Evolutionary conservation across 2,113 vertebrate species (phyloP).

Genomic region (Craseonycteris thonglongyai): DNA sequence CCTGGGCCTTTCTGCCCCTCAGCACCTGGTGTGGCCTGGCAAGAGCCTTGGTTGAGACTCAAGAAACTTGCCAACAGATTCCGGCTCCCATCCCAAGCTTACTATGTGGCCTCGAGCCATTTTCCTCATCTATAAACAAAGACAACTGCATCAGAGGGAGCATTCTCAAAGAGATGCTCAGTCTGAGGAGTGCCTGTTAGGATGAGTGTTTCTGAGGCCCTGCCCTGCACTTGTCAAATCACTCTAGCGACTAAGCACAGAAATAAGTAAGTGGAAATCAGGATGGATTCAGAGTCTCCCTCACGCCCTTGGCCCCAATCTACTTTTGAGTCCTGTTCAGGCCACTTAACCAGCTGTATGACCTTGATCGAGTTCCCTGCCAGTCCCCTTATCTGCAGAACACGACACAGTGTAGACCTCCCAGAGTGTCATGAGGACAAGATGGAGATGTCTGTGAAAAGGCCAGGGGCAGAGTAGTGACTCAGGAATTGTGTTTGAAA

Average conservation of each 20-base stretch:
- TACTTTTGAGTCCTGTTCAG: neutral
- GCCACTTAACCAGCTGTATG: too few relatives aligned
- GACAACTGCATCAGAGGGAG: fast-evolving
- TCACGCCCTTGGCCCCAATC: neutral
- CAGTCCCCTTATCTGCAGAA: neutral
- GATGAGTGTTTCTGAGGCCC: neutral
- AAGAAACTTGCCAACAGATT: neutral
- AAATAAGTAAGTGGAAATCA: neutral
- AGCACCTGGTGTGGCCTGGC: neutral
- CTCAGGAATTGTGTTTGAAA: neutral
- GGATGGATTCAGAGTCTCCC: neutral
- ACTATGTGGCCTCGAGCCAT: neutral
- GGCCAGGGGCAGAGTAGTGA: too few relatives aligned
- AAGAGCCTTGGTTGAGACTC: neutral
- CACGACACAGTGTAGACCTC: fast-evolving
- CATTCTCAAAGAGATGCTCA: neutral
- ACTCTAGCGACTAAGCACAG: neutral
- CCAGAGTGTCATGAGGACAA: neutral
- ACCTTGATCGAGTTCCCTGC: neutral
- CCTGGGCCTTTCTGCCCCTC: too few relatives aligned
- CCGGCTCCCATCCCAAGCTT: neutral
- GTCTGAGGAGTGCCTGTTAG: neutral
- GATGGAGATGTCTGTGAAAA: neutral
- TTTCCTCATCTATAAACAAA: neutral
- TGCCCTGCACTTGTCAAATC: too few relatives aligned